Percentiles rank a stretch among this genome's conserved stretches.
Evolutionary conservation across 1,140 invertebrate species (phyloP).

Genomic region (Pseudomyrmex pallidus): DNA sequence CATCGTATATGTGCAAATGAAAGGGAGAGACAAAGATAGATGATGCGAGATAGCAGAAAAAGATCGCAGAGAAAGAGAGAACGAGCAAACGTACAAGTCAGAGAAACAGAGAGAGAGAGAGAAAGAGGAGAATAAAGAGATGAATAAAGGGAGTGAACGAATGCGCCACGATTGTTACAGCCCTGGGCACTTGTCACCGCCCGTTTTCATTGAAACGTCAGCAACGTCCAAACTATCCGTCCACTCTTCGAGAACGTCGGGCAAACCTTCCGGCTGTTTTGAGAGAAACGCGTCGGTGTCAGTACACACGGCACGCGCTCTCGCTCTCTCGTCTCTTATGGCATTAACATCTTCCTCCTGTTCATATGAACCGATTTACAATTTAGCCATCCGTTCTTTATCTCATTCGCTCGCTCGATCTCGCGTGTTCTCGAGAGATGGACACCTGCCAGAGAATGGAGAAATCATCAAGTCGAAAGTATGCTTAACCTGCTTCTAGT

Average conservation of each 20-base stretch:
- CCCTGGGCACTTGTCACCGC: constrained; percentile 73
- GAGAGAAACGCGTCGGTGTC: neutral
- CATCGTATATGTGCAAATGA: constrained; percentile 32
- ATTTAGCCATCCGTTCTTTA: neutral
- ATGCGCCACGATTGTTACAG: constrained; percentile 71
- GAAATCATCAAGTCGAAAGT: constrained; percentile 22
- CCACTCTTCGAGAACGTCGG: constrained; percentile 6
- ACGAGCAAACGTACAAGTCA: neutral
- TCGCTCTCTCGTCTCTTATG: neutral
- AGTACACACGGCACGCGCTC: neutral
- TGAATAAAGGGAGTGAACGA: constrained; percentile 64
- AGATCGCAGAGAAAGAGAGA: neutral
- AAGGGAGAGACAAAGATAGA: constrained; percentile 36
- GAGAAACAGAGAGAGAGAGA: constrained; percentile 1
- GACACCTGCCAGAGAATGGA: constrained; percentile 64
- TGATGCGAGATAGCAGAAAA: constrained; percentile 44
- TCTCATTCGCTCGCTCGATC: neutral
- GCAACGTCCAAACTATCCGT: constrained; percentile 64
- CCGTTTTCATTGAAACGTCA: constrained; percentile 71
- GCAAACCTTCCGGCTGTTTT: neutral
- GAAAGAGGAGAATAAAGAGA: neutral
- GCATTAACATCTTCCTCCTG: constrained; percentile 11
- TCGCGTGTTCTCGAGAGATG: constrained; percentile 4
- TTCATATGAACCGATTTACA: neutral
- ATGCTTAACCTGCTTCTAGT: constrained; percentile 66